Conservation (phyloP, 2,888 invertebrate species). For the Xiphydria camelus region DNA sequence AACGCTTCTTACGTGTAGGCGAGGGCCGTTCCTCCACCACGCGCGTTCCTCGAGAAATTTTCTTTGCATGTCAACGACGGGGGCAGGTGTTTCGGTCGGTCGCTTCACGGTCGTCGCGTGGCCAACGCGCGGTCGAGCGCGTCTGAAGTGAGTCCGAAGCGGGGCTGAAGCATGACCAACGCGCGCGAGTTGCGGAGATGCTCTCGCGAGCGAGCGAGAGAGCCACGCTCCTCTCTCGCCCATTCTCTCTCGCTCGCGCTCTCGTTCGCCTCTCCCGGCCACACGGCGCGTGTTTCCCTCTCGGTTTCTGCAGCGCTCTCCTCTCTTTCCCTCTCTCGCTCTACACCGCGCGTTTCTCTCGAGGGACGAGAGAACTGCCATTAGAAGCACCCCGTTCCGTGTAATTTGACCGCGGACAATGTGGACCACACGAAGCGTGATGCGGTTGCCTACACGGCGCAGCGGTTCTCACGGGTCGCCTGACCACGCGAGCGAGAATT, state of each 20-base stretch:
- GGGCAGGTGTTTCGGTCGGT: constrained; percentile 38
- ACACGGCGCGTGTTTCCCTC: constrained; percentile 4
- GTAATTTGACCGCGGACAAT: constrained; percentile 52
- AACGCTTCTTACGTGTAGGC: too few relatives aligned
- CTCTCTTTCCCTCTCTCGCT: constrained; percentile 17
- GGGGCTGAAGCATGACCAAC: constrained; percentile 43
- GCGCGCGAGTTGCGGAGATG: constrained; percentile 27
- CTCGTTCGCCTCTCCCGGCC: not conserved
- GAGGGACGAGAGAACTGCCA: constrained; percentile 46
- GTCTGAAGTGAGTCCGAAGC: constrained; percentile 31
- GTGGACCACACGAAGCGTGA: constrained; percentile 49
- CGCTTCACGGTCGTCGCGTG: constrained; percentile 13
- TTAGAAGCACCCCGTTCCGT: constrained; percentile 51
- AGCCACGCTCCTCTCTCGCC: constrained; percentile 2
- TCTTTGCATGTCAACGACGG: constrained; percentile 42
- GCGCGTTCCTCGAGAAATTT: constrained; percentile 37
- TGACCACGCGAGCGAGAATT: too few relatives aligned
- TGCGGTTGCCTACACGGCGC: constrained; percentile 34
- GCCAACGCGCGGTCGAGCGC: constrained; percentile 22
- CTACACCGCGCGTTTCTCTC: constrained; percentile 20
- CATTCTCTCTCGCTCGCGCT: not conserved
- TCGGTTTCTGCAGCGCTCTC: constrained; percentile 18
- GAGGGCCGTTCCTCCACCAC: too few relatives aligned
- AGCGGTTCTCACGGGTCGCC: constrained; percentile 44
- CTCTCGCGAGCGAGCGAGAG: constrained; percentile 1